A percentile compares a stretch with the other conserved stretches of the same genome.
Evolutionary conservation across 2,797 vertebrate species (phyloP).

Genomic region (Dicrostonyx torquatus): DNA sequence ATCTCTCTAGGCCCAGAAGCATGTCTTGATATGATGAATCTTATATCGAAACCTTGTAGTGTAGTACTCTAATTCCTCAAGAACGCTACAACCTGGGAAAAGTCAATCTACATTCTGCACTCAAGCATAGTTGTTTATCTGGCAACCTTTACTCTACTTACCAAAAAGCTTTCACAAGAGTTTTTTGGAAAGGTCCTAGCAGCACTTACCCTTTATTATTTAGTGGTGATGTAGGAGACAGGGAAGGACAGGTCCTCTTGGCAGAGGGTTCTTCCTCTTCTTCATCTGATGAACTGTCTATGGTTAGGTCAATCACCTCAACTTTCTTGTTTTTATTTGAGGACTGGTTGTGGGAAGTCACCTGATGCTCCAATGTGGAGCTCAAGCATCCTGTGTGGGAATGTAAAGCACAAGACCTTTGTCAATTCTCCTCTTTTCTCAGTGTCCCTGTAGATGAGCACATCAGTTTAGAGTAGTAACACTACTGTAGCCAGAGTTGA

Average conservation of each 20-base stretch:
- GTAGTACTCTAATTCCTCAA: conserved; percentile 18
- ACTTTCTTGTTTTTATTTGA: conserved; percentile 93
- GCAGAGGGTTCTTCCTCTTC: conserved; percentile 94
- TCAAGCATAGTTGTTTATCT: not conserved
- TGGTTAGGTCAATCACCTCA: conserved; percentile 97
- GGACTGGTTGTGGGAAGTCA: conserved; percentile 86
- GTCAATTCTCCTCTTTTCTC: not conserved
- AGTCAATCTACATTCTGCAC: not conserved
- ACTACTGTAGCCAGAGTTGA: not conserved
- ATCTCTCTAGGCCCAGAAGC: not conserved
- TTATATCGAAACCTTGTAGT: not conserved
- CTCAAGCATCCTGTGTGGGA: conserved; percentile 88
- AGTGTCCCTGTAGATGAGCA: not conserved
- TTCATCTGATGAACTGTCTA: conserved; percentile 98
- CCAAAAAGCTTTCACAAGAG: not conserved
- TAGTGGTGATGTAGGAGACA: conserved; percentile 94
- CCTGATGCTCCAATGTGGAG: conserved; percentile 91
- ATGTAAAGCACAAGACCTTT: not conserved
- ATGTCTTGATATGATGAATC: not conserved
- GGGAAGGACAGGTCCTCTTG: conserved; percentile 94
- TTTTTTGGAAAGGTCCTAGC: not conserved
- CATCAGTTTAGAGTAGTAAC: not conserved
- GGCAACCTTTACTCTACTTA: conserved; percentile 22
- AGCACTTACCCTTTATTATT: conserved; percentile 93
- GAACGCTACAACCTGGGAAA: not conserved